Percentiles rank a stretch among this genome's conserved stretches.
phyloP scores from a whole-genome alignment of 2,113 vertebrate species.

The Benitochromis conjunctus region DNA sequence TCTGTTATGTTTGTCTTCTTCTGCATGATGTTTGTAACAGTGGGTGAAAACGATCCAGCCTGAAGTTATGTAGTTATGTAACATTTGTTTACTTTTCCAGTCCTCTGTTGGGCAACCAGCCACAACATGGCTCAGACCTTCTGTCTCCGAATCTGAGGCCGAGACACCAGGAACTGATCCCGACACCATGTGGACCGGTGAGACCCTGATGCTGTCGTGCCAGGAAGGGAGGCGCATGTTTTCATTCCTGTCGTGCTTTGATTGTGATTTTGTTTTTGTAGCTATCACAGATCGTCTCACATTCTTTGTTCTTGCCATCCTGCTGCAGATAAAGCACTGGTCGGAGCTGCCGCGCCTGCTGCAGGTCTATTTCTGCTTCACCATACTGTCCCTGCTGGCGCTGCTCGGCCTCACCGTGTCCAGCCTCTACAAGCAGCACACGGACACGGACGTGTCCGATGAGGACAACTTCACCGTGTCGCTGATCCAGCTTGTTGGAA shows the following conservation, averaged over 20 bases:
- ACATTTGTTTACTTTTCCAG: constrained; percentile 7
- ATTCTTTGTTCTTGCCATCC: not conserved
- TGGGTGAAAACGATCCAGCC: too few relatives aligned
- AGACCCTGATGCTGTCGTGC: not conserved
- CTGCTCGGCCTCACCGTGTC: constrained; percentile 74
- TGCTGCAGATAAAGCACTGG: constrained; percentile 77
- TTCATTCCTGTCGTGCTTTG: not conserved
- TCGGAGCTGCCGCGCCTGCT: constrained; percentile 74
- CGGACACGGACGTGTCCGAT: not conserved
- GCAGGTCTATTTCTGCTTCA: constrained; percentile 79
- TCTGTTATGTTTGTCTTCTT: not conserved
- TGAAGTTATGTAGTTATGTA: not conserved
- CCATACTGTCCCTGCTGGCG: constrained; percentile 73
- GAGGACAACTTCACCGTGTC: constrained; percentile 81
- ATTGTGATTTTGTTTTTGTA: not conserved
- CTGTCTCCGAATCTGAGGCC: constrained; percentile 77
- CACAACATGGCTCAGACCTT: constrained; percentile 1
- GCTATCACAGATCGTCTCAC: not conserved
- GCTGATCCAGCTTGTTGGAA: constrained; percentile 80
- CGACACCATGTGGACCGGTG: constrained; percentile 83
- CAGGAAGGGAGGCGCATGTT: not conserved
- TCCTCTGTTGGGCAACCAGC: constrained; percentile 45
- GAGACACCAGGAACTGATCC: constrained; percentile 79
- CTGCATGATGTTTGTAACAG: not conserved
- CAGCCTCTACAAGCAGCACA: constrained; percentile 70